Evolutionary conservation across 2,797 vertebrate species (phyloP).

Genomic region (Notolepis coatsorum): DNA sequence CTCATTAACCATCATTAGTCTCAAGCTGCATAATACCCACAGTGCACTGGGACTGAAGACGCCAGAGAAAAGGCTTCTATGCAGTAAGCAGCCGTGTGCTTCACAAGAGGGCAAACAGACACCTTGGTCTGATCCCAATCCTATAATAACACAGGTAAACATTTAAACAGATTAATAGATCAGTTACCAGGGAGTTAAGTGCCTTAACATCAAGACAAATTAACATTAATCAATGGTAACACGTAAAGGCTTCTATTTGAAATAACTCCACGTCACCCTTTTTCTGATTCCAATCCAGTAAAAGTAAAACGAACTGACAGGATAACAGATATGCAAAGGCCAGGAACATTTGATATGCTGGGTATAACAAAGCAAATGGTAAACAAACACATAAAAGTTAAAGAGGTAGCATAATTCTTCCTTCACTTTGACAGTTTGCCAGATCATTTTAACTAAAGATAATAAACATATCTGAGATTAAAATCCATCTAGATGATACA

Average conservation of each 20-base stretch:
- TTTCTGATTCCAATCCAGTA: neutral
- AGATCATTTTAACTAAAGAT: neutral
- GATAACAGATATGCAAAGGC: neutral
- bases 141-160: conserved; percentile 54
- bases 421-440: conserved; percentile 21
- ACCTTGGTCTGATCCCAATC: conserved; percentile 39
- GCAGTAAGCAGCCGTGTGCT: conserved; percentile 23
- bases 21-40: conserved; percentile 39
- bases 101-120: neutral
- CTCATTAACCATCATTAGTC: conserved; percentile 67
- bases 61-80: conserved; percentile 48
- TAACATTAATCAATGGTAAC: too few relatives aligned
- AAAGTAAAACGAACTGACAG: neutral
- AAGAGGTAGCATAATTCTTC: neutral
- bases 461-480: conserved; percentile 10
- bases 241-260: neutral
- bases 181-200: conserved; percentile 18
- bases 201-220: conserved; percentile 12
- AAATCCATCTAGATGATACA: conserved; percentile 15
- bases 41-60: conserved; percentile 48
- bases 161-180: conserved; percentile 67
- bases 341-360: neutral
- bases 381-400: conserved; percentile 20
- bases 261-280: neutral
- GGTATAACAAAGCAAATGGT: conserved; percentile 7